These are phyloP conservation scores for Shinisaurus crocodilurus DNA, from an alignment of 2,113 vertebrate genomes.

Conservation along the genomic window DNA sequence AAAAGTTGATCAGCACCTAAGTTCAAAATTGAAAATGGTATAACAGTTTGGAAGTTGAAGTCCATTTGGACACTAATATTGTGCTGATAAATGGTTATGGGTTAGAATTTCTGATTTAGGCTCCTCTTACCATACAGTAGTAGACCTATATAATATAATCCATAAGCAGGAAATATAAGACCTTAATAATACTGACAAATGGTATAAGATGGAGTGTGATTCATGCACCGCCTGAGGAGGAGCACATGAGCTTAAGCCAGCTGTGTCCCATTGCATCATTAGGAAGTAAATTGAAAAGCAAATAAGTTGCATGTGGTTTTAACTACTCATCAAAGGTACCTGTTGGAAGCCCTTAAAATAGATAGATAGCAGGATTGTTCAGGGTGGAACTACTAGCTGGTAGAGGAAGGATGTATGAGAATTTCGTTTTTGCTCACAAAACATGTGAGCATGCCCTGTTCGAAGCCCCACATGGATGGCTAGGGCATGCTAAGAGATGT, in stretches of 20 bases:
- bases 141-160: not conserved
- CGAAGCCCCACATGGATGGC: not conserved
- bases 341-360: not conserved
- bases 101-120: slow-evolving; percentile 3
- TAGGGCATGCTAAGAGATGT: too few relatives aligned
- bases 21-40: slow-evolving; percentile 13
- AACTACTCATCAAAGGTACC: not conserved
- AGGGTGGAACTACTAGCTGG: not conserved
- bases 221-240: not conserved
- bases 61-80: slow-evolving; percentile 1
- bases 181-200: not conserved
- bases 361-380: not conserved
- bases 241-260: not conserved
- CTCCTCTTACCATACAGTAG: slow-evolving; percentile 25
- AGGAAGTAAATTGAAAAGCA: not conserved
- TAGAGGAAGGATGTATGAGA: not conserved
- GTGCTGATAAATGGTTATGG: not conserved
- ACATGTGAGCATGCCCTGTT: too few relatives aligned
- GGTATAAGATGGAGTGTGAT: not conserved
- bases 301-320: not conserved
- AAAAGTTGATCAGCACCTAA: slow-evolving; percentile 29
- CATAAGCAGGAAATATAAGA: not conserved
- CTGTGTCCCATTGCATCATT: not conserved
- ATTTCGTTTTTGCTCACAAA: too few relatives aligned
- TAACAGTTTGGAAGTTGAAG: slow-evolving; percentile 15